Percentiles rank a stretch among this genome's conserved stretches.
phyloP scores from a whole-genome alignment of 2,888 invertebrate genomes.

The Leptinotarsa peninsularis region DNA sequence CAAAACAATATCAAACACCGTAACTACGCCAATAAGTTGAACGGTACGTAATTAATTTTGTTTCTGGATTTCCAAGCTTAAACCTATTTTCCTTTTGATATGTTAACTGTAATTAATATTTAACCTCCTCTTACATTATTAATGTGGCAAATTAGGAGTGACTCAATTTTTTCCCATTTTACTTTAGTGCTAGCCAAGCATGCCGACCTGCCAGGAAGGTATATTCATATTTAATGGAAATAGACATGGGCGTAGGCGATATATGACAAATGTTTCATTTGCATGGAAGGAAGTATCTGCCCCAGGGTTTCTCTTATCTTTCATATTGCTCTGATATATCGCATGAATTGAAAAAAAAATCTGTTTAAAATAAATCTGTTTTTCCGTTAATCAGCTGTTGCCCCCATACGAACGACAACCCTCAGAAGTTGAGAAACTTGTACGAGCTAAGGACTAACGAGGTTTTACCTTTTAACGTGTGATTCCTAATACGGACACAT shows the following conservation, averaged over 20 bases:
- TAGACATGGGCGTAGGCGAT: conserved; percentile 7
- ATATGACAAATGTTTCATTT: background rate
- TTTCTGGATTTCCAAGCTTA: background rate
- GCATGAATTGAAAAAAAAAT: too few species aligned
- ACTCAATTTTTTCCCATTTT: conserved; percentile 10
- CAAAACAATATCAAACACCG: background rate
- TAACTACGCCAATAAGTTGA: background rate
- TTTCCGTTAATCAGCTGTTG: too few species aligned
- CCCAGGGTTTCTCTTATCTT: background rate
- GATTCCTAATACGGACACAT: too few species aligned
- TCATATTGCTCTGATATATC: too few species aligned
- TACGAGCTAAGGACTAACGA: too few species aligned
- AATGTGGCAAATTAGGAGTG: conserved; percentile 8
- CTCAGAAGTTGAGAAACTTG: too few species aligned
- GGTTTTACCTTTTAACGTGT: too few species aligned
- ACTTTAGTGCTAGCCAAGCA: background rate
- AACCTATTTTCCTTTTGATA: background rate
- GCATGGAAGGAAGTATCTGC: background rate
- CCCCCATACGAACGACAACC: too few species aligned
- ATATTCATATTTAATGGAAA: conserved; percentile 14
- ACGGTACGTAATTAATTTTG: background rate
- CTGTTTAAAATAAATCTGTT: too few species aligned
- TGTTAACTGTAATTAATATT: conserved; percentile 8
- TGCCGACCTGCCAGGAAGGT: conserved; percentile 1
- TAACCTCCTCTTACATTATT: conserved; percentile 9